Conservation (phyloP, 2,797 vertebrate genomes). For the Fundulus diaphanus region DNA sequence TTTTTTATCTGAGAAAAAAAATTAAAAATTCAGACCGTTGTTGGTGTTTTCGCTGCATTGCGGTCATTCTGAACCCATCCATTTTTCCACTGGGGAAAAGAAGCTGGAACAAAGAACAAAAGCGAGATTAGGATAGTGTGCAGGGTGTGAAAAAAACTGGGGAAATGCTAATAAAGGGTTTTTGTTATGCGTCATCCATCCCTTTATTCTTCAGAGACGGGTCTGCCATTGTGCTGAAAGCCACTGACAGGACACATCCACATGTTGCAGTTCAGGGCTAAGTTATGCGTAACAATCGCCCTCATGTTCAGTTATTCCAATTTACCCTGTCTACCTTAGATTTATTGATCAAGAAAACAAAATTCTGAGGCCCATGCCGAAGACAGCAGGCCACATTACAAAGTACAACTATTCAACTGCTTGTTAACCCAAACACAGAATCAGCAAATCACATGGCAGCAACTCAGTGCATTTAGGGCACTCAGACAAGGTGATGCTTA, state of each 20-base stretch:
- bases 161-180: background rate
- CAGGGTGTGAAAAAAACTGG: slow-evolving; percentile 13
- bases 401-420: background rate
- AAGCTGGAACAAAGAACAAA: slow-evolving; percentile 48
- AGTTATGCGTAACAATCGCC: slow-evolving; percentile 2
- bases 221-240: background rate
- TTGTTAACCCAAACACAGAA: background rate
- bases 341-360: slow-evolving; percentile 27
- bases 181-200: background rate
- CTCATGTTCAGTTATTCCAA: slow-evolving; percentile 4
- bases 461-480: background rate
- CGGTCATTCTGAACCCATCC: slow-evolving; percentile 64
- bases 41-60: slow-evolving; percentile 78
- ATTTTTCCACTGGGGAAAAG: slow-evolving; percentile 50
- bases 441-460: background rate
- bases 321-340: slow-evolving; percentile 15
- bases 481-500: background rate
- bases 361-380: background rate
- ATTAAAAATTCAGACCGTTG: slow-evolving; percentile 13
- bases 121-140: slow-evolving; percentile 42
- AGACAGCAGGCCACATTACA: slow-evolving; percentile 23
- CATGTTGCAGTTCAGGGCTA: slow-evolving; percentile 7
- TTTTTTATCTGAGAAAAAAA: slow-evolving; percentile 36
- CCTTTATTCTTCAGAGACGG: slow-evolving; percentile 23
- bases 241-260: slow-evolving; percentile 25